Evolutionary conservation across 2,113 vertebrate genomes (phyloP), one percentile per base, ranked within the genome.

Genomic region (Aldabrachelys gigantea): DNA sequence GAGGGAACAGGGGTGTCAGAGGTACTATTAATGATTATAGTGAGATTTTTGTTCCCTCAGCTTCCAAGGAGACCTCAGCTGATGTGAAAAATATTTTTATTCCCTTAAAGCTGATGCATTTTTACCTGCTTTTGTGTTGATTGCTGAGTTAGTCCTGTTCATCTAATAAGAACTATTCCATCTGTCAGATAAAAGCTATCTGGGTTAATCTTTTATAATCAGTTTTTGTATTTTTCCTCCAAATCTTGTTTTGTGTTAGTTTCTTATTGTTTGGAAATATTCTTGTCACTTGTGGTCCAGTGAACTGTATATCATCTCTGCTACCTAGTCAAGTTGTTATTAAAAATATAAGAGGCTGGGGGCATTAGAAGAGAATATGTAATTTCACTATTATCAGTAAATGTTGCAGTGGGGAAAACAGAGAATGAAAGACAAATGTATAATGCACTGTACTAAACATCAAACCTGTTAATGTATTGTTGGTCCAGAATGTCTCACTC

Each of bases 401-500:
- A 88, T 79, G 38, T 49, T 85, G n/a, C 49, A 91, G 25, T 91
- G 69, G 27, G 83, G 44, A 91, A 94, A 84, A 96, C 11, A 69
- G 52, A 93, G 76, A 49, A 62, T 76, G 41, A 89, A 94, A 93
- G 80, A 88, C n/a, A 62, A 90, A 52, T 91, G 49, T n/a, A 10
- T 91, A 57, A 76, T 89, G 41, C 47, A 41, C 12, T 65, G 8
- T 84, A 62, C 29, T 14, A 85, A 80, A 82, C 59, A n/a, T 75
- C 19, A 22, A 19, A 6, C 7, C 24, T 29, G 1, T 72, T 5
- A n/a, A 69, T 82, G 38, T 22, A 52, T 90, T 72, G 47, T 83
- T 89, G 6, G 91, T 56, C 13, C 94, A 97, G 89, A 19, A 99
- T 99, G 99, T 90, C 98, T 57, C 85, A 86, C 3, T 90, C 94